phyloP scores from a whole-genome alignment of 2,797 vertebrate species.

The Limnodromus scolopaceus region DNA sequence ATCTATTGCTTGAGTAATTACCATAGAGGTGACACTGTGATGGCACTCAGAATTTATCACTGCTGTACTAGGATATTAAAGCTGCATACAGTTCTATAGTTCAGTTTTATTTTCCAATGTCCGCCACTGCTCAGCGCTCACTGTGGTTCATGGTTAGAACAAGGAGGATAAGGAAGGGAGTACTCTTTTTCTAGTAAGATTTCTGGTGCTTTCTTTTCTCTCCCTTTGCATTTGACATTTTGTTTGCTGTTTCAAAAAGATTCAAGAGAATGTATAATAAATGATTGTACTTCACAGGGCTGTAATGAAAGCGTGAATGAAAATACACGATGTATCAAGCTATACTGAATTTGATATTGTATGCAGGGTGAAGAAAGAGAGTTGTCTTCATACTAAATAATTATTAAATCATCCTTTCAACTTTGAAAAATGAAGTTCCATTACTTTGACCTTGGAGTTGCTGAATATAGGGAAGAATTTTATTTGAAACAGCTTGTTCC shows the following conservation, averaged over 20 bases:
- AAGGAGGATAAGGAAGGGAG: not conserved
- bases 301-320: conserved; percentile 5
- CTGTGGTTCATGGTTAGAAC: not conserved
- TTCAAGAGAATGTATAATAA: conserved; percentile 26
- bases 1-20: not conserved
- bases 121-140: not conserved
- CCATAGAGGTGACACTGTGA: not conserved
- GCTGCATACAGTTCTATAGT: not conserved
- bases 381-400: conserved; percentile 8
- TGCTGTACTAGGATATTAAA: not conserved
- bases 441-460: conserved; percentile 13
- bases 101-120: not conserved
- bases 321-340: not conserved
- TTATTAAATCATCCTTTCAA: conserved; percentile 25
- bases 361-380: not conserved
- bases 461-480: not conserved
- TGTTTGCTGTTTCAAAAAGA: not conserved
- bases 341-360: not conserved
- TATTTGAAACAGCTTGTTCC: not conserved
- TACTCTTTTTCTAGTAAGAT: not conserved
- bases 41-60: not conserved
- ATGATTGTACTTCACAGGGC: not conserved
- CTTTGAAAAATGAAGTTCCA: conserved; percentile 38
- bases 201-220: not conserved
- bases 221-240: not conserved